A percentile compares a stretch with the other conserved stretches of the same genome.
phyloP scores from a whole-genome alignment of 1,140 invertebrate species.

The Chrysomallon squamiferum region DNA sequence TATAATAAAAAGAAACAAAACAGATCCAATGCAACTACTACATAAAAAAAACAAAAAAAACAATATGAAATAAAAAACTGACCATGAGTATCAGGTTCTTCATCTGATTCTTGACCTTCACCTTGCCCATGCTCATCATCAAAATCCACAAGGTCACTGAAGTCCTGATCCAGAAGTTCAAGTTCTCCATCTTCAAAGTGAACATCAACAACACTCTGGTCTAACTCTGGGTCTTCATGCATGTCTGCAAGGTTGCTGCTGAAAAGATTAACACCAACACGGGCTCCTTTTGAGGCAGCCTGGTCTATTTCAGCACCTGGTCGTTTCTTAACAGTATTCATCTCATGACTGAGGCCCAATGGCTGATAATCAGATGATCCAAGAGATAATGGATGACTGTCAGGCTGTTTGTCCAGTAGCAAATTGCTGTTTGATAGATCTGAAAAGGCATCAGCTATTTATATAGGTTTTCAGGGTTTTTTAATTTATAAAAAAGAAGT shows the following conservation, averaged over 20 bases:
- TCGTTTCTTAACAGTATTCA: constrained; percentile 33
- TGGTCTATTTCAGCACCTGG: background rate
- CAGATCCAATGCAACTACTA: too few species aligned
- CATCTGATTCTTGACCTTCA: constrained; percentile 17
- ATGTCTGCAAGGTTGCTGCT: constrained; percentile 12
- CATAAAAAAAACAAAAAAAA: background rate
- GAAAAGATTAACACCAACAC: constrained; percentile 8
- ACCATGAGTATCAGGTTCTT: background rate
- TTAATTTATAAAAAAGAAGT: too few species aligned
- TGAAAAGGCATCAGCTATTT: too few species aligned
- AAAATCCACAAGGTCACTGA: constrained; percentile 35
- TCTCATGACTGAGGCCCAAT: constrained; percentile 9
- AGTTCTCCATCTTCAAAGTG: constrained; percentile 44
- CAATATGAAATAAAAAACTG: background rate
- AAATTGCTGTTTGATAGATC: too few species aligned
- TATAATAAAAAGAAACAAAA: background rate
- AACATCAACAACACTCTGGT: constrained; percentile 38
- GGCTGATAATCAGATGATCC: background rate
- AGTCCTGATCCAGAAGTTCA: constrained; percentile 41
- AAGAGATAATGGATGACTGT: background rate
- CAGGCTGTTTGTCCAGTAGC: background rate
- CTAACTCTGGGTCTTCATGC: constrained; percentile 30
- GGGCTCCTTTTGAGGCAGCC: background rate
- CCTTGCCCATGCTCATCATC: constrained; percentile 6
- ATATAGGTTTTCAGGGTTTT: too few species aligned